Evolutionary conservation across 2,113 vertebrate species (phyloP).

Genomic region (Campylomormyrus tamandua): DNA sequence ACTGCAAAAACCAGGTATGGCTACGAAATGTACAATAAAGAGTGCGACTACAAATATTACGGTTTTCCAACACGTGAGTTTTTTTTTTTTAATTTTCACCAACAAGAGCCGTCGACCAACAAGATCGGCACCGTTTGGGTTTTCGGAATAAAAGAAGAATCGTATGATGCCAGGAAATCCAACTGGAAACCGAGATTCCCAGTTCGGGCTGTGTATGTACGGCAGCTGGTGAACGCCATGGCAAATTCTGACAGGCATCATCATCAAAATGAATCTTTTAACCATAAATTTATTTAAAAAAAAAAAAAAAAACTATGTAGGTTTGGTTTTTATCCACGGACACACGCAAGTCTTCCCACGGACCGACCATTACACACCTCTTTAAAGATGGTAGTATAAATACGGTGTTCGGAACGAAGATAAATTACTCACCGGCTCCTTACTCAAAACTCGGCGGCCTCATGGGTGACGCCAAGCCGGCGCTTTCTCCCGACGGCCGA

Average conservation of each 20-base stretch:
- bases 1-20: not conserved
- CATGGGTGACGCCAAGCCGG: not conserved
- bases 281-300: not conserved
- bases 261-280: not conserved
- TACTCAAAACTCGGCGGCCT: not conserved
- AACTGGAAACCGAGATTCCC: not conserved
- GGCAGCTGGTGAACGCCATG: not conserved
- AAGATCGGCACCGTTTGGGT: not conserved
- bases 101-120: not conserved
- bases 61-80: not conserved
- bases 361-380: not conserved
- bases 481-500: not conserved
- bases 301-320: too few species aligned
- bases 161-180: not conserved
- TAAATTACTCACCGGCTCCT: conserved; percentile 14
- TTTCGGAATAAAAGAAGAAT: not conserved
- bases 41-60: not conserved
- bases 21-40: not conserved
- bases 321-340: not conserved
- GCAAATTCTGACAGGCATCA: not conserved
- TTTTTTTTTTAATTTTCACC: not conserved
- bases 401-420: not conserved
- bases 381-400: not conserved
- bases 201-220: not conserved
- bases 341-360: not conserved